Percentiles rank a stretch among this genome's conserved stretches.
Conservation (phyloP, 2,888 invertebrate genomes). For the Lordiphosa andalusiaca region DNA sequence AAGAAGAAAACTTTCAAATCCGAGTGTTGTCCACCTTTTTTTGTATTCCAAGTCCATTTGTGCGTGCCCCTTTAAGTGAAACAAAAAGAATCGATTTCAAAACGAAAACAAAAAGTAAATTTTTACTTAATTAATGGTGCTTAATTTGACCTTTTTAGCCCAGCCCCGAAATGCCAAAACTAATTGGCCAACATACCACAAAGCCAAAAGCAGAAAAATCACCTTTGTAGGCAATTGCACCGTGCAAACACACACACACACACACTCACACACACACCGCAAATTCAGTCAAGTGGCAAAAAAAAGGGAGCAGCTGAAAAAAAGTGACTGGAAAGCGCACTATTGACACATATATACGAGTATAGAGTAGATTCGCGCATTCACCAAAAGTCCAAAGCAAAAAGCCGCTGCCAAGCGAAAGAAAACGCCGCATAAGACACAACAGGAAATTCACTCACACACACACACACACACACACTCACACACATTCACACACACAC, state of each 20-base stretch:
- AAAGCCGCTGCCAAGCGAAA: constrained; percentile 25
- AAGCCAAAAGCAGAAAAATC: constrained; percentile 34
- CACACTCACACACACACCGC: constrained; percentile 29
- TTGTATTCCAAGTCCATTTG: constrained; percentile 21
- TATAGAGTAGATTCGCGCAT: constrained; percentile 57
- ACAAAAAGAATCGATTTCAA: constrained; percentile 10
- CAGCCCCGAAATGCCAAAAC: constrained; percentile 12
- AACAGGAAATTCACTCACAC: constrained; percentile 73
- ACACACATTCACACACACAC: constrained; percentile 19
- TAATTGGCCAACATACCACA: constrained; percentile 11
- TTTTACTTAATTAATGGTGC: constrained; percentile 13
- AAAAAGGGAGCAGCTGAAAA: constrained; percentile 45
- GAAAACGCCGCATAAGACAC: constrained; percentile 71
- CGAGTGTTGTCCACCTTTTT: constrained; percentile 50
- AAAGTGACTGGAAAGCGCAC: constrained; percentile 77
- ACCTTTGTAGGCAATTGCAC: constrained; percentile 42
- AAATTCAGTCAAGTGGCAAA: constrained; percentile 72
- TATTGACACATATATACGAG: constrained; percentile 77
- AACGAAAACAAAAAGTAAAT: constrained; percentile 14
- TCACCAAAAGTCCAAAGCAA: constrained; percentile 38
- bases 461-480: constrained; percentile 30
- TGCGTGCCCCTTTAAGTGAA: constrained; percentile 52
- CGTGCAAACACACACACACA: constrained; percentile 6
- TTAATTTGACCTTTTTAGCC: constrained; percentile 29
- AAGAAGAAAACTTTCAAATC: constrained; percentile 25